Conservation (phyloP, 2,797 vertebrate species). For the Macrochelys suwanniensis region DNA sequence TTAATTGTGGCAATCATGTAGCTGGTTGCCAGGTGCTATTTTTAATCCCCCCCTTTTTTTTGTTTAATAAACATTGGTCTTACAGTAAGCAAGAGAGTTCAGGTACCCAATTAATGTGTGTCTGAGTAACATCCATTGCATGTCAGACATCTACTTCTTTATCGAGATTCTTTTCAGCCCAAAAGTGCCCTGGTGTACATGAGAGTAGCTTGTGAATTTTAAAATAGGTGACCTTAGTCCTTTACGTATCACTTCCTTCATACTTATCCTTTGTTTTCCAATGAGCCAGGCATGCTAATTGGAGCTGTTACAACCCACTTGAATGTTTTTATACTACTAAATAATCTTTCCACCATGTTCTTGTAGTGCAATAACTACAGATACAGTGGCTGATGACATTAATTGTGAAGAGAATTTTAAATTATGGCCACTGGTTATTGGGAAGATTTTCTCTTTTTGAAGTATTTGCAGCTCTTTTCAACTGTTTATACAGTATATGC, state of each 20-base stretch:
- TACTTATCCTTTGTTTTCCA: conserved; percentile 23
- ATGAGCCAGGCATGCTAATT: conserved; percentile 46
- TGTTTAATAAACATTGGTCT: not conserved
- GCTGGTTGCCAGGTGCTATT: conserved; percentile 30
- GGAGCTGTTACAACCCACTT: conserved; percentile 9
- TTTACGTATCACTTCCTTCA: conserved; percentile 49
- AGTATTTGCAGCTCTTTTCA: not conserved
- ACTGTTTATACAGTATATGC: not conserved
- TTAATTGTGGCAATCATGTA: conserved; percentile 34
- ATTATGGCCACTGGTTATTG: not conserved
- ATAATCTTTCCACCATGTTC: conserved; percentile 37
- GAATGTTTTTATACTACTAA: conserved; percentile 22
- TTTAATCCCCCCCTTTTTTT: not conserved
- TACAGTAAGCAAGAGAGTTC: conserved; percentile 10
- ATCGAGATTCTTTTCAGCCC: conserved; percentile 31
- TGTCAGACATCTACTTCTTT: conserved; percentile 28
- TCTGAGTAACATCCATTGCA: not conserved
- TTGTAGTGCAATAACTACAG: conserved; percentile 36
- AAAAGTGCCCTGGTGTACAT: conserved; percentile 26
- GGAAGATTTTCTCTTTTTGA: not conserved
- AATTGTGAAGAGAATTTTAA: conserved; percentile 23
- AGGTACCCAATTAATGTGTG: conserved; percentile 53
- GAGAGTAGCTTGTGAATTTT: not conserved
- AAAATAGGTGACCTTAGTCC: not conserved
- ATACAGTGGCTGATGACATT: conserved; percentile 44